Base-by-base conservation (phyloP, 2,888 invertebrate genomes). In the Ophonus ardosiacus region DNA sequence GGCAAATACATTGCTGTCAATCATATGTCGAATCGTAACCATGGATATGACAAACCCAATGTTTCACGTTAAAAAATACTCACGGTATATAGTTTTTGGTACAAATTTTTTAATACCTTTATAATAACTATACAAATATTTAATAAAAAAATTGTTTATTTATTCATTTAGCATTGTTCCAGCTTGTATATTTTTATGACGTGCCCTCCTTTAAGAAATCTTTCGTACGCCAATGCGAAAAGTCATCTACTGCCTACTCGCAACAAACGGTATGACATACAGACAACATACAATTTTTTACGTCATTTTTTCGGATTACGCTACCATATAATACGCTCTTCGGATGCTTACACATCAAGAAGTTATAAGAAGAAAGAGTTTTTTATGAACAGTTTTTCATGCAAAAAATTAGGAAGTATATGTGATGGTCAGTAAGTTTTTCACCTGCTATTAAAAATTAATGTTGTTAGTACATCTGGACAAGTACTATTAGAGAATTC, bases 251-350 rank as follows among this genome's bases (percentile, higher is more conserved):
- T 71, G 76, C 43, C 84, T 78, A 78, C 24, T 56, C 43, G 31
- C 78, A 84, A 84, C 84, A 84, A 84, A 84, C 84, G 78, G 76
- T 84, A 84, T 84, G 78, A 84, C 84, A 84, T 78, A 84, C 76
- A 84, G 84, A 78, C 76, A 84, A 61, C 61, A 76, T 61, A 76
- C 38, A 68, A 76, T 78, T 71, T 84, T 78, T 78, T 76, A 61
- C 71, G 24, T 51, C 8, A 17, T 51, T 81, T 81, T 81, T 68
- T 81, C 18, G 38, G 40, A 59, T 61, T 80, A 80, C 43, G 38
- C 81, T 71, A 81, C 81, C 65, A 81, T 71, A 81, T 68, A 68
- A 81, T 81, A 81, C 17, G 40, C 21, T 51, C 17, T 84, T 84
- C 40, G 56, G 84, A 84, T 84, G 65, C 76, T 84, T 84, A 78